Evolutionary conservation across 2,113 vertebrate species (phyloP), one percentile per base, ranked within the genome.

Genomic region (Neolamprologus cancellatus): DNA sequence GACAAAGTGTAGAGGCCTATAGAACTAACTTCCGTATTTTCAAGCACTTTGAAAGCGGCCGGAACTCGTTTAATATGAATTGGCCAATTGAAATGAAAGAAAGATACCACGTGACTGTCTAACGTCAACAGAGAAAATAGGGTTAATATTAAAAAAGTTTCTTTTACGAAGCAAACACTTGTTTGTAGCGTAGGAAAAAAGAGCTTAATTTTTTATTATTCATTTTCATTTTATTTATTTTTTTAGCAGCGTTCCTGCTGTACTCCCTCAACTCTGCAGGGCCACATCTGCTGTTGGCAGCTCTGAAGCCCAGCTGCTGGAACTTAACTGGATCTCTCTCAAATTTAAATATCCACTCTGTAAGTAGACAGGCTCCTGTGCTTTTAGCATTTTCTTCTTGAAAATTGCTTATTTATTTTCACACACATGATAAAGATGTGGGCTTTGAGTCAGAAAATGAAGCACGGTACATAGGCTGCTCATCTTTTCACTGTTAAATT

Each of bases 31-130:
- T 85, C 85, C 84, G 82, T 79, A 18, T 82, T 30, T n/a, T 78
- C 50, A n/a, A 52, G 17, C 1, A 2, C 3, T 61, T 64, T 25
- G 12, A 48, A 54, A 78, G 6, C 5, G 6, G 74, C 34, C 66
- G 71, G 92, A 89, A 83, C 87, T 94, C 28, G 36, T 92, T 91
- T 86, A 86, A 91, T 96, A 95, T 91, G 94, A 97, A 97, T 87
- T 36, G 84, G 18, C 96, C 95, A 96, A 97, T 96, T 81, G 59
- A 8, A 89, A 69, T 7, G 15, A n/a, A 25, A 53, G 14, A 48
- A 0, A 3, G 0, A 3, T 18, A 30, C 76, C 94, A 93, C 89
- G 87, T 96, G 96, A 46, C 36, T 6, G 3, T 2, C 6, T 3
- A 13, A 11, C 2, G 2, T 1, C 13, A 79, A 55, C 18, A 78